Conservation (phyloP, 64 coral and sea anemone species). For the Porites lutea region DNA sequence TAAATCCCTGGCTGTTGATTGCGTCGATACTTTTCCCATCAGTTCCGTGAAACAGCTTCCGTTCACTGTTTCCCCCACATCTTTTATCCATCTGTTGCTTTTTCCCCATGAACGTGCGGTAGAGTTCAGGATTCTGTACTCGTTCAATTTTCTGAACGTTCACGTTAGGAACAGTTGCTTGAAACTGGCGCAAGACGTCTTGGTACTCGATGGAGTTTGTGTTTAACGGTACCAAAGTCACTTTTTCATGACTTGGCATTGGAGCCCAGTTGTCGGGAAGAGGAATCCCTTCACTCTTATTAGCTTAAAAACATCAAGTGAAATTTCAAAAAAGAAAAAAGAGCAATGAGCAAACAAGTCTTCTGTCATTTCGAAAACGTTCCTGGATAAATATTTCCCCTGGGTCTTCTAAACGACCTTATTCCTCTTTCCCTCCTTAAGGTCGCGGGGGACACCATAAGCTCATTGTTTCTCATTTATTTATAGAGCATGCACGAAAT, state of each 20-base stretch:
- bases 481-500: no score
- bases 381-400: no score
- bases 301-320: not conserved
- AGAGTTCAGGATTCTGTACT: conserved; percentile 51
- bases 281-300: not conserved
- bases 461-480: no score
- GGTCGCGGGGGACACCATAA: no score
- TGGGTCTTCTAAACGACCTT: no score
- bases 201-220: not conserved
- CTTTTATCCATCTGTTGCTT: conserved; percentile 53
- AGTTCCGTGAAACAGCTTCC: conserved; percentile 42
- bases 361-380: no score
- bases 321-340: no score
- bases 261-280: not conserved
- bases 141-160: conserved; percentile 37
- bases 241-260: not conserved
- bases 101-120: conserved; percentile 6
- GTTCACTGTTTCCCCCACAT: conserved; percentile 28
- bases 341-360: no score
- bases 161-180: not conserved
- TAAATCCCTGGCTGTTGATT: conserved; percentile 39
- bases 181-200: not conserved
- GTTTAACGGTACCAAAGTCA: not conserved
- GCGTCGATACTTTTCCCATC: conserved; percentile 16
- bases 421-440: no score